phyloP scores from a whole-genome alignment of 1,140 invertebrate species.

The Rhagoletis pomonella region DNA sequence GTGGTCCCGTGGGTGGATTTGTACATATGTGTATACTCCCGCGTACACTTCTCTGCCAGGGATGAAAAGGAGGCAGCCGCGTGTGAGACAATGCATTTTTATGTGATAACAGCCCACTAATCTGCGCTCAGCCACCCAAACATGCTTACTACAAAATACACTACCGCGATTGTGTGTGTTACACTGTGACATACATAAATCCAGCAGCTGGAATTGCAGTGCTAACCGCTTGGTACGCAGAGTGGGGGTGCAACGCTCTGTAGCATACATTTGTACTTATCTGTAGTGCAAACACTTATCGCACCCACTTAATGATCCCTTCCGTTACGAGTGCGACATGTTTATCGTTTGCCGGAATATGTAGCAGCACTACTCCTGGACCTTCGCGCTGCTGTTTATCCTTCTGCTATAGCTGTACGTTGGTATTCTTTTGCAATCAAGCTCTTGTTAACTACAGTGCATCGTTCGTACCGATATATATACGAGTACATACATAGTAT shows the following conservation, averaged over 20 bases:
- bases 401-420: neutral
- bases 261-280: conserved; percentile 8
- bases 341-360: neutral
- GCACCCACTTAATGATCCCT: conserved; percentile 55
- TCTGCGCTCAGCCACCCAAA: conserved; percentile 51
- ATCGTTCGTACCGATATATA: too few species aligned
- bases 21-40: neutral
- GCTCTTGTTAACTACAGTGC: neutral
- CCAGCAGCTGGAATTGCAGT: neutral
- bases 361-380: neutral
- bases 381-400: neutral
- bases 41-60: neutral
- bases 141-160: conserved; percentile 18
- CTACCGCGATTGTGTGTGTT: too few species aligned
- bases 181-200: too few species aligned
- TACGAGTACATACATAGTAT: too few species aligned
- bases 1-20: neutral
- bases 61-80: neutral
- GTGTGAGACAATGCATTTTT: conserved; percentile 55
- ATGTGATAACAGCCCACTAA: conserved; percentile 57
- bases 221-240: neutral
- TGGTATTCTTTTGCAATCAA: neutral
- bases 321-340: neutral
- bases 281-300: conserved; percentile 52
- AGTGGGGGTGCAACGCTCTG: neutral